These are phyloP conservation scores for Zaprionus capensis DNA, from an alignment of 1,140 invertebrate genomes.

Conservation along the genomic window DNA sequence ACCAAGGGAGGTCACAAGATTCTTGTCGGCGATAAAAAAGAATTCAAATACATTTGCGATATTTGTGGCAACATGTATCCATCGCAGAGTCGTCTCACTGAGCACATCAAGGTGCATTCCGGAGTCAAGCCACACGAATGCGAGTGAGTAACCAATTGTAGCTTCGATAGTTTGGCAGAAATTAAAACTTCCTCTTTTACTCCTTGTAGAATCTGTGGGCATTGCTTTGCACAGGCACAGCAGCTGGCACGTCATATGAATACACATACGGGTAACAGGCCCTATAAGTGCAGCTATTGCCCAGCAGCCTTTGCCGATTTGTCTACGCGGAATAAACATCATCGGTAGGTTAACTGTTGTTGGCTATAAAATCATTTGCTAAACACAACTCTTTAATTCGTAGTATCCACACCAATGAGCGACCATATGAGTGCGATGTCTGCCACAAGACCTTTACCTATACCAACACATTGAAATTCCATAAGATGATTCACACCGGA, in stretches of 20 bases:
- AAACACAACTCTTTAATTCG: background rate
- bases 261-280: conserved; percentile 84
- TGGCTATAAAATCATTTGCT: background rate
- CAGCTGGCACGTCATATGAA: conserved; percentile 81
- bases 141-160: conserved; percentile 62
- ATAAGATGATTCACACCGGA: conserved; percentile 83
- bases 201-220: conserved; percentile 69
- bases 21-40: conserved; percentile 68
- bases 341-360: conserved; percentile 75
- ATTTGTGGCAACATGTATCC: conserved; percentile 83
- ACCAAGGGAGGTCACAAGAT: conserved; percentile 72
- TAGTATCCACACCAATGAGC: conserved; percentile 86
- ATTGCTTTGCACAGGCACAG: conserved; percentile 78
- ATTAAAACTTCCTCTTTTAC: background rate
- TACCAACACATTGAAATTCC: conserved; percentile 83
- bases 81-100: conserved; percentile 77
- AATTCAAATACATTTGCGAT: conserved; percentile 80
- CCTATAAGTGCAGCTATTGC: conserved; percentile 90
- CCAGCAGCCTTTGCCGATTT: conserved; percentile 88
- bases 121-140: conserved; percentile 81
- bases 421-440: conserved; percentile 86
- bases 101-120: conserved; percentile 82
- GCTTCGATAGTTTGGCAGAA: background rate
- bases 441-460: conserved; percentile 87
- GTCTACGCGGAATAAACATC: conserved; percentile 86